Percentiles rank a stretch among this genome's conserved stretches.
Conservation (phyloP, 2,797 vertebrate genomes). For the Premnoplex brunnescens region DNA sequence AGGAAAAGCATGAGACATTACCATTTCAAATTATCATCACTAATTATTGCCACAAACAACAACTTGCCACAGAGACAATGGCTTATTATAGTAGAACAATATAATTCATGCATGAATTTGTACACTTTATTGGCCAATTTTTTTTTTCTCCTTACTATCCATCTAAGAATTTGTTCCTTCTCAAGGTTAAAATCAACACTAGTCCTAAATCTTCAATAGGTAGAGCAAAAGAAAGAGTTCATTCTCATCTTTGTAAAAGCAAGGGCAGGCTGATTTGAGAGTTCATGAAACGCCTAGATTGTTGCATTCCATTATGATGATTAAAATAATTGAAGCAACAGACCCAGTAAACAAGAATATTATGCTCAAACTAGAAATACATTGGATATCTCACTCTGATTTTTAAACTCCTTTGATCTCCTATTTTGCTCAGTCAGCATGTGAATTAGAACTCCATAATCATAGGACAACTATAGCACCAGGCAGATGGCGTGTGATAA, state of each 20-base stretch:
- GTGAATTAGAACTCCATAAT: neutral
- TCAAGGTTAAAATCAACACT: neutral
- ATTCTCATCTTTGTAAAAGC: neutral
- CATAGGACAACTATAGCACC: neutral
- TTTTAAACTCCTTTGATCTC: neutral
- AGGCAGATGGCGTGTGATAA: slow-evolving; percentile 8
- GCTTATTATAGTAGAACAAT: neutral
- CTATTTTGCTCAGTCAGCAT: neutral
- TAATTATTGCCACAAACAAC: neutral
- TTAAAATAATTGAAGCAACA: neutral
- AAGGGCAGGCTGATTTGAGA: neutral
- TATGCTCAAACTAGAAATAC: neutral
- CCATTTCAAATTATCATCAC: neutral
- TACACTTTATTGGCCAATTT: neutral
- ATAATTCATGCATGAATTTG: neutral
- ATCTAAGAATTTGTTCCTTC: neutral
- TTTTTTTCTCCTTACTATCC: neutral
- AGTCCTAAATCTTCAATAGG: neutral
- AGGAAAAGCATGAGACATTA: neutral
- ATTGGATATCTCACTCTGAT: neutral
- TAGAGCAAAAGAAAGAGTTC: neutral
- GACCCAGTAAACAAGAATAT: neutral
- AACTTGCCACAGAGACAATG: neutral
- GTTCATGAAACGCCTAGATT: neutral
- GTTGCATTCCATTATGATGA: neutral